Conservation (phyloP, 2,797 vertebrate genomes). For the Alcedo atthis region DNA sequence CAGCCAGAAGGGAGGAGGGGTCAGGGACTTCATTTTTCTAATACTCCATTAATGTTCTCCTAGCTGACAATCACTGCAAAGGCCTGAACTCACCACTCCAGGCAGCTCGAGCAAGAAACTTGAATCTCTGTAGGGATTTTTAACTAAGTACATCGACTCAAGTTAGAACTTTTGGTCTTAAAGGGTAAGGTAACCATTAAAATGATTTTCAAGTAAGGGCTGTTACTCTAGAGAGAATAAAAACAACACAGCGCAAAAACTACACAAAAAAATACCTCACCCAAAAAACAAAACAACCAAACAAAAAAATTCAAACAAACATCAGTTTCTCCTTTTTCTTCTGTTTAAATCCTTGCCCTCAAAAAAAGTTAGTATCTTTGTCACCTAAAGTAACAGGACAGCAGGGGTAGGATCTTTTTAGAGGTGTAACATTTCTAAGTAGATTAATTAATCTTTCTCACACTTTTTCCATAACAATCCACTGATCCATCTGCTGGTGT, state of each 20-base stretch:
- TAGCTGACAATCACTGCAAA: constrained; percentile 71
- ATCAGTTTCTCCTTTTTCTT: neutral
- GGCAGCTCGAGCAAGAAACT: constrained; percentile 63
- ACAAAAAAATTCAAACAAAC: neutral
- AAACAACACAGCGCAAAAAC: too few relatives aligned
- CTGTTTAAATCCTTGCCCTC: neutral
- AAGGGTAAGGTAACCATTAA: constrained; percentile 54
- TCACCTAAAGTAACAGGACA: neutral
- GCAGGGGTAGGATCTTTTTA: neutral
- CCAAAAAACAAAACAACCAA: neutral
- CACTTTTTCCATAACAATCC: neutral
- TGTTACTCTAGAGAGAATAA: neutral
- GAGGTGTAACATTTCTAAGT: neutral
- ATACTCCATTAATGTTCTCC: constrained; percentile 74
- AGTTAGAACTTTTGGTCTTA: constrained; percentile 59
- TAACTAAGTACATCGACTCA: constrained; percentile 56
- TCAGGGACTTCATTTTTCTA: constrained; percentile 69
- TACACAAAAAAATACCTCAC: too few relatives aligned
- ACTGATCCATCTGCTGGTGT: neutral
- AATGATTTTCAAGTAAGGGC: constrained; percentile 1
- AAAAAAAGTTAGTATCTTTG: neutral
- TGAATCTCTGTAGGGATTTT: constrained; percentile 69
- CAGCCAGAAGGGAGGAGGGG: constrained; percentile 71
- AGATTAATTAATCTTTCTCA: neutral
- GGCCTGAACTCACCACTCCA: constrained; percentile 63